phyloP scores from a whole-genome alignment of 2,113 vertebrate species.

The Zosterops hypoxanthus region DNA sequence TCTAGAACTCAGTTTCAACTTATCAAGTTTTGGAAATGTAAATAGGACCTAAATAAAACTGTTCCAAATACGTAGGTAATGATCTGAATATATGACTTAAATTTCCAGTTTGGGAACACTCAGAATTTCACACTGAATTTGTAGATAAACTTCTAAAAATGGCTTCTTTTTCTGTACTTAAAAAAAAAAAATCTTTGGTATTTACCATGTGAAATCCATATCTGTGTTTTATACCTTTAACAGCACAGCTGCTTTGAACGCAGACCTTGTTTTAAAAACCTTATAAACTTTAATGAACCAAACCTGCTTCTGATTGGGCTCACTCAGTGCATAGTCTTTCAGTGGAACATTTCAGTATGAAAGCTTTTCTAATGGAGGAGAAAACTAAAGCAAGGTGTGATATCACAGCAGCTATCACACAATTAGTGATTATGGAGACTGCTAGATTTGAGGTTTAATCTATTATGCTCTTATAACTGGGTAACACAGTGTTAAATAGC shows the following conservation, averaged over 20 bases:
- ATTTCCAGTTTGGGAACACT: not conserved
- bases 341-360: not conserved
- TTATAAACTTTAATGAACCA: not conserved
- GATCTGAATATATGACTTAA: not conserved
- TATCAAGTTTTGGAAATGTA: not conserved
- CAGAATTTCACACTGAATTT: not conserved
- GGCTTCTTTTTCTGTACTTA: not conserved
- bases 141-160: not conserved
- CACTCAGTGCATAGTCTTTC: not conserved
- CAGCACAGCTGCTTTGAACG: not conserved
- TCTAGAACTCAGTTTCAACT: not conserved
- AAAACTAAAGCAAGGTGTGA: not conserved
- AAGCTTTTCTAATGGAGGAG: not conserved
- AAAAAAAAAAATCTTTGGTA: not conserved
- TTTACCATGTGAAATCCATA: not conserved
- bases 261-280: not conserved
- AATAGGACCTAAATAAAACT: not conserved
- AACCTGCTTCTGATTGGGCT: not conserved
- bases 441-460: not conserved
- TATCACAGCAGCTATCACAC: not conserved
- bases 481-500: not conserved
- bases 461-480: not conserved
- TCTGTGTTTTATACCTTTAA: not conserved
- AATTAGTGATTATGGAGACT: not conserved
- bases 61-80: not conserved